Evolutionary conservation across 2,888 invertebrate genomes (phyloP), one percentile per base, ranked within the genome.

Genomic region (Mesochorus sp.): DNA sequence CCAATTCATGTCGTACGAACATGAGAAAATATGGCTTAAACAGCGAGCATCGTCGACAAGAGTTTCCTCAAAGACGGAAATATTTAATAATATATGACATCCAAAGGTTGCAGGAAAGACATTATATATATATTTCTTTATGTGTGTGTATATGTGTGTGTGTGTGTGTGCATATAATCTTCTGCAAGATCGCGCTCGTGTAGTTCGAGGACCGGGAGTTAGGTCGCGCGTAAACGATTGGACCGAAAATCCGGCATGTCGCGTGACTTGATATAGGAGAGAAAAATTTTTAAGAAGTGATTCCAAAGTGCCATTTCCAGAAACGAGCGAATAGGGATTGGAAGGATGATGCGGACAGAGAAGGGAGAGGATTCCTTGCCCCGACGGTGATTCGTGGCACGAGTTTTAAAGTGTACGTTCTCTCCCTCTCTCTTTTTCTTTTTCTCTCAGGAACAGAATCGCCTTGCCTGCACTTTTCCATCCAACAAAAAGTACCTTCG

Each of bases 401-500:
- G 76, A 81, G 80, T 81, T 81, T 81, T 71, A 76, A 79, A 81
- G 70, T 81, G 70, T 75, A 79, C 70, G 64, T 44, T 71, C 71
- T 53, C 70, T 71, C 51, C 14, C 51, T 62, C 68, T 62, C 66
- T 53, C 61, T 57, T 55, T n/a, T n/a, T n/a, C n/a, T n/a, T n/a
- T n/a, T n/a, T n/a, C n/a, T n/a, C n/a, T n/a, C n/a, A n/a, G n/a
- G 51, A 34, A 42, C 62, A 81, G 67, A 79, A 79, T 79, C 67
- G 79, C 73, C 37, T 62, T 44, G 73, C 66, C 70, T 73, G 76
- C 76, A 73, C 76, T 81, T 81, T 74, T 76, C 78, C 71, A 79
- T 79, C 75, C 75, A 79, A 80, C 80, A 80, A 80, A 78, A 78
- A 79, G 73, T 72, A 76, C 78, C 80, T 73, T 49, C 73, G 79